A percentile compares a stretch with the other conserved stretches of the same genome.
Conservation (phyloP, 2,797 vertebrate genomes). For the Huso huso region DNA sequence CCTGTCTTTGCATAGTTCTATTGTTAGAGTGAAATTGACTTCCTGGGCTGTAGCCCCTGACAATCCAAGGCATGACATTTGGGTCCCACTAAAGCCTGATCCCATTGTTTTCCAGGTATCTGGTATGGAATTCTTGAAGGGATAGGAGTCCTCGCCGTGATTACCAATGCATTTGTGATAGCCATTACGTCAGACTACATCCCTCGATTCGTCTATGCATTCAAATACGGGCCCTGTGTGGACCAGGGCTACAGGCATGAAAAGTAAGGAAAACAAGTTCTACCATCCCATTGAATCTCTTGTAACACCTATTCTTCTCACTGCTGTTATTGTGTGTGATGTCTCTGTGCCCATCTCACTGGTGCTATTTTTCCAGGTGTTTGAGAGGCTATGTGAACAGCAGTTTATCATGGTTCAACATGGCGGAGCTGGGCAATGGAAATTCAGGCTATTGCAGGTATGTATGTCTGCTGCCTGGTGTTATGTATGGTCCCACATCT, state of each 20-base stretch:
- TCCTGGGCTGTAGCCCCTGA: not conserved
- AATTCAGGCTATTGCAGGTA: slow-evolving; percentile 78
- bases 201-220: slow-evolving; percentile 94
- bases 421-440: slow-evolving; percentile 70
- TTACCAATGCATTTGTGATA: slow-evolving; percentile 97
- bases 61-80: not conserved
- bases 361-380: slow-evolving; percentile 61
- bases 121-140: slow-evolving; percentile 97
- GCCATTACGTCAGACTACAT: slow-evolving; percentile 98
- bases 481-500: too few species aligned
- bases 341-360: not conserved
- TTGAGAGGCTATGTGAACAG: slow-evolving; percentile 91
- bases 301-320: not conserved
- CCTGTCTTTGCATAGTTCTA: too few species aligned
- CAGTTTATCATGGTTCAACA: slow-evolving; percentile 88
- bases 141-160: slow-evolving; percentile 92
- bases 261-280: slow-evolving; percentile 54
- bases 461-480: not conserved
- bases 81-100: not conserved
- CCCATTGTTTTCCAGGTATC: slow-evolving; percentile 66
- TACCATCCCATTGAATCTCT: not conserved
- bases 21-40: too few species aligned
- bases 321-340: not conserved
- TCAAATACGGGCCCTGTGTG: slow-evolving; percentile 91
- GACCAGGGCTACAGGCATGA: slow-evolving; percentile 74